A percentile compares a stretch with the other conserved stretches of the same genome.
These are phyloP conservation scores for Chionis minor DNA, from an alignment of 2,113 vertebrate genomes.

Conservation along the genomic window DNA sequence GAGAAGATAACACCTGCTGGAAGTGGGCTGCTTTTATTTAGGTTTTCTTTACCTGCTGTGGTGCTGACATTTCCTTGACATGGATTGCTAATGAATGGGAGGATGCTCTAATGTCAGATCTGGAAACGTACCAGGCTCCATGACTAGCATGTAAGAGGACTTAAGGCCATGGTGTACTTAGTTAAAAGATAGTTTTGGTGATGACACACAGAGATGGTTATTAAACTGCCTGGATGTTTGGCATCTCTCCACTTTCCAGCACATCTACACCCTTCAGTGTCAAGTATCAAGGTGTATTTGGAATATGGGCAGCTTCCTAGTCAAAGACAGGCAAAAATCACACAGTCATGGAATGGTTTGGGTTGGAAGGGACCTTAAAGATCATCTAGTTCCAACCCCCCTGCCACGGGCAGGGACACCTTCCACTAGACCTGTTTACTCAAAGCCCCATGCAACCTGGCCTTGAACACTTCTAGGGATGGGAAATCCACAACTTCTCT, in stretches of 20 bases:
- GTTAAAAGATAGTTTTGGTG: neutral
- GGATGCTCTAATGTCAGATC: neutral
- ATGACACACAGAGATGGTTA: neutral
- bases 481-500: neutral
- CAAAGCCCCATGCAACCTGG: neutral
- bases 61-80: neutral
- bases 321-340: neutral
- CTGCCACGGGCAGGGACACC: neutral
- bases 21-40: neutral
- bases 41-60: neutral
- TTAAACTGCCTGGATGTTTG: neutral
- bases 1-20: neutral
- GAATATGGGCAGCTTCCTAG: neutral
- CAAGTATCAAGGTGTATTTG: neutral
- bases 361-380: neutral
- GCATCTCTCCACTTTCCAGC: neutral
- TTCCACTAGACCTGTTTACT: neutral
- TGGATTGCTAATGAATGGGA: neutral
- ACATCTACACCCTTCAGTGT: neutral
- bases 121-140: neutral
- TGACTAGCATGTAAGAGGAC: neutral
- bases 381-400: neutral
- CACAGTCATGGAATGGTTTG: neutral
- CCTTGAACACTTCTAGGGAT: neutral
- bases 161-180: neutral